Evolutionary conservation across 2,888 invertebrate genomes (phyloP).

Genomic region (Trachelus troglodyta): DNA sequence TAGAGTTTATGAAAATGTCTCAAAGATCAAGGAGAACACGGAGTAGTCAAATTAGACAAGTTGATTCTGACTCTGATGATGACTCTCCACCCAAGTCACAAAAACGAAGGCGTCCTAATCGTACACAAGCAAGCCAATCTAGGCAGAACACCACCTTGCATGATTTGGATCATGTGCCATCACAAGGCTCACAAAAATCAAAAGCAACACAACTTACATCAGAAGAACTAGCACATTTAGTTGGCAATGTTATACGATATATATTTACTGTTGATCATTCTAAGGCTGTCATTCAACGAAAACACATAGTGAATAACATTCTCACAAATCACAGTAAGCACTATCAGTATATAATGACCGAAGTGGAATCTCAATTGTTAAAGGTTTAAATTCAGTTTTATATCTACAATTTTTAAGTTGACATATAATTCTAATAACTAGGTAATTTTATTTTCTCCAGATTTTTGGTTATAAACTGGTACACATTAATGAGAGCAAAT

Average conservation of each 20-base stretch:
- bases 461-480: conserved; percentile 69
- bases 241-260: conserved; percentile 44
- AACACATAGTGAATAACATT: conserved; percentile 42
- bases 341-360: conserved; percentile 37
- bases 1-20: conserved; percentile 11
- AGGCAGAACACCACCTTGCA: not conserved
- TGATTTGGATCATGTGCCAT: conserved; percentile 5
- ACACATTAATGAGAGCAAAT: conserved; percentile 60
- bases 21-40: conserved; percentile 1
- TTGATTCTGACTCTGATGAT: not conserved
- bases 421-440: not conserved
- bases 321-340: conserved; percentile 34
- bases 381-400: conserved; percentile 1
- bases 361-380: not conserved
- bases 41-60: not conserved
- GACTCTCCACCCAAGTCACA: conserved; percentile 1
- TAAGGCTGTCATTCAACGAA: conserved; percentile 40
- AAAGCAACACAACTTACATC: conserved; percentile 14
- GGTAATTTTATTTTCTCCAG: conserved; percentile 49
- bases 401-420: conserved; percentile 2
- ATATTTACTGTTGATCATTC: conserved; percentile 37
- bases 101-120: not conserved
- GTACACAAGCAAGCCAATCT: not conserved
- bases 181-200: conserved; percentile 13
- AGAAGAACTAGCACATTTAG: conserved; percentile 39